phyloP scores from a whole-genome alignment of 2,797 vertebrate genomes.

The Pangasius sanitwongsei region DNA sequence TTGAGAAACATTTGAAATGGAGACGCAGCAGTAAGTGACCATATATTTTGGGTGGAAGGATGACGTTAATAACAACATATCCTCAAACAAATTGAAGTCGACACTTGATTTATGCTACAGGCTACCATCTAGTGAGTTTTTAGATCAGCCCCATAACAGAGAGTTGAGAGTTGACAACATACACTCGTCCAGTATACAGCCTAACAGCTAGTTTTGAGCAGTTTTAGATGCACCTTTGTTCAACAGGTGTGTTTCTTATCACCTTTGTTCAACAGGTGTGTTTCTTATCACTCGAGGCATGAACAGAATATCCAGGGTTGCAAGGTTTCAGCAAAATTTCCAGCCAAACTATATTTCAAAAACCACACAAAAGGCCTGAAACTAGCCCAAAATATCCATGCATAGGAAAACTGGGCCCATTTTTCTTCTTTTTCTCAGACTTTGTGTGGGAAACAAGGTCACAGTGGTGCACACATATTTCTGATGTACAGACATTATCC shows the following conservation, averaged over 20 bases:
- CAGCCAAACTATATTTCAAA: not conserved
- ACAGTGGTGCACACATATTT: not conserved
- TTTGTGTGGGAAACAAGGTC: not conserved
- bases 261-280: not conserved
- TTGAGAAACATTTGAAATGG: conserved; percentile 17
- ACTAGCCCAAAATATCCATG: not conserved
- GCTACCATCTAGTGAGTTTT: not conserved
- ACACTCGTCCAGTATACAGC: not conserved
- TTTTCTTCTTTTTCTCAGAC: not conserved
- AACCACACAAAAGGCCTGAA: not conserved
- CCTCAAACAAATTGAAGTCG: not conserved
- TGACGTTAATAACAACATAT: not conserved
- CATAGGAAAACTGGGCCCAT: not conserved
- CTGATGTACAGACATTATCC: not conserved
- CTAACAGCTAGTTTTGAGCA: not conserved
- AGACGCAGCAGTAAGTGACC: not conserved
- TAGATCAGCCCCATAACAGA: not conserved
- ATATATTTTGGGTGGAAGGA: not conserved
- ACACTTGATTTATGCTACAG: not conserved
- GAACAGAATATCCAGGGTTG: not conserved
- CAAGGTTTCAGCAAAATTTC: not conserved
- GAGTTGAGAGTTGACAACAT: too few species aligned
- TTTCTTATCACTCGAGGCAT: not conserved
- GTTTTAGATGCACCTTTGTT: not conserved
- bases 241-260: not conserved